Evolutionary conservation across 2,797 vertebrate species (phyloP).

Genomic region (Nannoperca obscura): DNA sequence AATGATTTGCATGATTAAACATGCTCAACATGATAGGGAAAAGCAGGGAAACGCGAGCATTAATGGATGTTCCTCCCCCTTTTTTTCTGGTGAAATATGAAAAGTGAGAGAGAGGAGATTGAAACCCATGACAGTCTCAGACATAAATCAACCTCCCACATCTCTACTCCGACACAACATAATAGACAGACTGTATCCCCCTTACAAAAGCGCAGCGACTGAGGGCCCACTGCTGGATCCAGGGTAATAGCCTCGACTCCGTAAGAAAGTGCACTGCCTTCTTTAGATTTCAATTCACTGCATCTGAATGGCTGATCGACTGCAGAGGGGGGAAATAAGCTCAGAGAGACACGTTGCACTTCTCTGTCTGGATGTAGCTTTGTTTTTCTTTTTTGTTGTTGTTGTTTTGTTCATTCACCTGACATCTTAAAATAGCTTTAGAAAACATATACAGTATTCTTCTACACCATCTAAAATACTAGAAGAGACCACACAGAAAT

Average conservation of each 20-base stretch:
- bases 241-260: conserved; percentile 65
- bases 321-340: conserved; percentile 56
- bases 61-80: conserved; percentile 31
- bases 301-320: conserved; percentile 73
- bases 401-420: neutral
- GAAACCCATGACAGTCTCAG: conserved; percentile 61
- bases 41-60: conserved; percentile 23
- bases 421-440: neutral
- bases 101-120: conserved; percentile 50
- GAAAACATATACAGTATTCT: neutral
- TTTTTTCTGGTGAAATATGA: conserved; percentile 47
- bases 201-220: conserved; percentile 56
- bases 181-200: conserved; percentile 69
- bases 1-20: conserved; percentile 62
- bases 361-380: conserved; percentile 12
- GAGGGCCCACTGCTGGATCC: conserved; percentile 63
- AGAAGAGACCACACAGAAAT: neutral
- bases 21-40: conserved; percentile 32
- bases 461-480: neutral
- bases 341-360: conserved; percentile 17
- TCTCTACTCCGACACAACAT: conserved; percentile 60
- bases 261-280: conserved; percentile 63
- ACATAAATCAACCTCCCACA: conserved; percentile 74
- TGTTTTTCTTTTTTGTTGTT: conserved; percentile 1
- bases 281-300: conserved; percentile 69